Base-by-base conservation (phyloP, 2,797 vertebrate species). In the Nyctibius grandis region DNA sequence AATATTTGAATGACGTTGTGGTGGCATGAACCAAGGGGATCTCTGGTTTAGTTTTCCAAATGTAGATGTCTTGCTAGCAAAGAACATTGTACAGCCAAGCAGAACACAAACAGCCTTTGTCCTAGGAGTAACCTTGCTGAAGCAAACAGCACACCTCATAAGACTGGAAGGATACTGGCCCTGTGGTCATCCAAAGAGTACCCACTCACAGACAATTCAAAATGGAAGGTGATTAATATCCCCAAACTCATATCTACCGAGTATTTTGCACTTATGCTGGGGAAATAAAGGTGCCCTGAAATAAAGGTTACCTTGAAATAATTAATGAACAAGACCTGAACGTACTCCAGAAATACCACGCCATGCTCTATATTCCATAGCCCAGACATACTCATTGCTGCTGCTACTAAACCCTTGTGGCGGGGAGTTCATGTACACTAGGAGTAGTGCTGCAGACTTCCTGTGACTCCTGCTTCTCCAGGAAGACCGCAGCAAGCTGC, bases 381-480 rank as follows among this genome's bases (percentile, higher is more conserved):
- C 1, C 47, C 56, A 47, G 60, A 65, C n/a, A 14, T 13, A 20
- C 38, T 78, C 51, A 29, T 13, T 67, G 68, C 63, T 80, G 72
- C 57, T 50, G 54, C 65, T 67, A 28, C 88, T 81, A 63, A 36
- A 28, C 6, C 7, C 48, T 12, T 0, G 12, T n/a, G 60, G 54
- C 69, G 50, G 61, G 53, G 65, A 68, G 47, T 34, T 69, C 28
- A 12, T 0, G 2, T 12, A 34, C 38, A 9, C 20, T 11, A 51
- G 64, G 48, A 53, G 45, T 25, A 57, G 82, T 1, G 33, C 89
- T 88, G 76, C 89, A 86, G 63, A 11, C 23, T 93, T 76, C 85
- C 92, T 79, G 51, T 36, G 80, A 16, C 61, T 96, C 60, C 72
- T 72, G 64, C 57, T 90, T 59, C 75, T 67, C 18, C 88, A 63